A percentile compares a stretch with the other conserved stretches of the same genome.
Conservation (phyloP, 2,888 invertebrate genomes). For the Sesamia inferens region DNA sequence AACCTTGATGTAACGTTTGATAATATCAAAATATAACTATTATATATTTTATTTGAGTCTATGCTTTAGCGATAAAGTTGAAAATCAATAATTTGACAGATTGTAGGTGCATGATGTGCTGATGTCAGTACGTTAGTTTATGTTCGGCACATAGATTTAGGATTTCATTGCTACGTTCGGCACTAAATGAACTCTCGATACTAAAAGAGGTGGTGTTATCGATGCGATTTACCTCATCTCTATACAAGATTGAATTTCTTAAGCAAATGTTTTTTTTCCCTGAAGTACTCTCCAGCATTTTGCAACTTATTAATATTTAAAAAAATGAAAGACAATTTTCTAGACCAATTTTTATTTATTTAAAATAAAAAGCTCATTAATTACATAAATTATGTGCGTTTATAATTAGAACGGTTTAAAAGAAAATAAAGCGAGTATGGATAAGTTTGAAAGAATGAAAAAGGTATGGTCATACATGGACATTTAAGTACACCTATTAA, state of each 20-base stretch:
- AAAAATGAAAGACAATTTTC: slow-evolving; percentile 67
- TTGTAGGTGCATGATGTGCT: no score
- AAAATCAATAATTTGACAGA: no score
- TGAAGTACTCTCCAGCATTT: not conserved
- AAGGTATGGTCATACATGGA: slow-evolving; percentile 82
- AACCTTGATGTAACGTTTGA: no score
- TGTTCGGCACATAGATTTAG: no score
- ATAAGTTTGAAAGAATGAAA: slow-evolving; percentile 75
- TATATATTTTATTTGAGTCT: no score
- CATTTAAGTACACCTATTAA: slow-evolving; percentile 84
- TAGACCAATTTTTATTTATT: slow-evolving; percentile 87
- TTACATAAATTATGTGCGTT: slow-evolving; percentile 88
- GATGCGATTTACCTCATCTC: not conserved
- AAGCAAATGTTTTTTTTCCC: not conserved
- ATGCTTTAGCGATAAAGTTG: no score
- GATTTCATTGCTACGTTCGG: no score
- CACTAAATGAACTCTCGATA: not conserved
- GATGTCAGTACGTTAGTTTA: no score
- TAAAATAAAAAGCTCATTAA: slow-evolving; percentile 87
- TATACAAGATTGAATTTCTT: not conserved
- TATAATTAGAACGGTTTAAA: slow-evolving; percentile 80
- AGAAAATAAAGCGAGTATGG: slow-evolving; percentile 70
- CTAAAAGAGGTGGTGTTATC: not conserved
- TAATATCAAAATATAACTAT: no score
- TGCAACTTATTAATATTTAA: not conserved